These are phyloP conservation scores for Ptychoptera contaminata DNA, from an alignment of 2,888 invertebrate genomes.

Conservation along the genomic window DNA sequence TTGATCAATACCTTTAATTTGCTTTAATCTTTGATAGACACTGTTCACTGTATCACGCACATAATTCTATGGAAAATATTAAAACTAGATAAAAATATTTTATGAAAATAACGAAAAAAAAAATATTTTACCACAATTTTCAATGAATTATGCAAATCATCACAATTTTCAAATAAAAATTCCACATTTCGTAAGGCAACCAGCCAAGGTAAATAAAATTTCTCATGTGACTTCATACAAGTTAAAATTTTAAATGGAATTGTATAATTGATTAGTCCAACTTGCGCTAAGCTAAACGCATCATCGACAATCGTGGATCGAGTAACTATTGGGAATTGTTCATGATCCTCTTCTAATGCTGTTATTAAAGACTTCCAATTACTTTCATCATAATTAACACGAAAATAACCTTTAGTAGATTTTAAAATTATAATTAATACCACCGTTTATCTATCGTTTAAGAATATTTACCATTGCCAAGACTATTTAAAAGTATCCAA, in stretches of 20 bases:
- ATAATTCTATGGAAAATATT: not conserved
- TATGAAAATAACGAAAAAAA: no score
- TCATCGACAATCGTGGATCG: constrained; percentile 6
- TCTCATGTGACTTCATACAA: constrained; percentile 4
- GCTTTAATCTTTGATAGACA: not conserved
- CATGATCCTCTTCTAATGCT: constrained; percentile 1
- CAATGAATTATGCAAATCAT: not conserved
- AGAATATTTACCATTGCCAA: not conserved
- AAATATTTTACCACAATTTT: no score
- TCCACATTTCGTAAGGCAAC: not conserved
- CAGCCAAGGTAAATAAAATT: constrained; percentile 5
- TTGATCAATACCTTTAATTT: not conserved
- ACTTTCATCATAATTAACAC: constrained; percentile 5
- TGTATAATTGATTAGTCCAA: constrained; percentile 5
- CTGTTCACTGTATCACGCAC: not conserved
- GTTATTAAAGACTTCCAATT: constrained; percentile 5
- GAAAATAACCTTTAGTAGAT: constrained; percentile 2
- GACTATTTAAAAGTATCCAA: constrained; percentile 4
- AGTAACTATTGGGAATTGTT: constrained; percentile 4
- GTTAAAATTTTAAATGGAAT: constrained; percentile 5
- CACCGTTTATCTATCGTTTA: not conserved
- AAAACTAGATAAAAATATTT: no score
- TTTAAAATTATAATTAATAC: not conserved
- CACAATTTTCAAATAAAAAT: constrained; percentile 1
- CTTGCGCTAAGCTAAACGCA: constrained; percentile 6